Conservation (phyloP, 2,888 invertebrate species). For the Synanthedon andrenaeformis region DNA sequence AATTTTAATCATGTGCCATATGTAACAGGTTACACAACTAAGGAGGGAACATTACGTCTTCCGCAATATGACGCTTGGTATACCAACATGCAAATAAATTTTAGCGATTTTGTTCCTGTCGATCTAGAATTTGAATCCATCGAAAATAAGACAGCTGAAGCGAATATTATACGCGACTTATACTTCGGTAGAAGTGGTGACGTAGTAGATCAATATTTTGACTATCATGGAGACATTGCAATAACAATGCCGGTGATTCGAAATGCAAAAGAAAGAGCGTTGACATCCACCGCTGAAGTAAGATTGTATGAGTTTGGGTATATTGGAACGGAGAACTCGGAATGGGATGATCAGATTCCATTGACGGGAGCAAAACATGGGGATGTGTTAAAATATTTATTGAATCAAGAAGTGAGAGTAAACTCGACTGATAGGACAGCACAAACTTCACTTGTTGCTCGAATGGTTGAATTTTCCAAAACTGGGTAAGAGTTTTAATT, state of each 20-base stretch:
- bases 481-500: conserved; percentile 31
- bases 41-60: conserved; percentile 49
- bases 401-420: conserved; percentile 31
- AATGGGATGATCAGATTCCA: conserved; percentile 38
- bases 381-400: conserved; percentile 41
- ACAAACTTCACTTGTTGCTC: conserved; percentile 21
- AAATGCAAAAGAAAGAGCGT: conserved; percentile 36
- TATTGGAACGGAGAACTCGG: conserved; percentile 33
- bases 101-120: conserved; percentile 41
- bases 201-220: conserved; percentile 43
- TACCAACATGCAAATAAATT: conserved; percentile 38
- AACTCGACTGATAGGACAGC: conserved; percentile 18
- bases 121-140: conserved; percentile 29
- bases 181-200: conserved; percentile 40
- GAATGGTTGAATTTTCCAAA: conserved; percentile 33
- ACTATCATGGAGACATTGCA: conserved; percentile 47
- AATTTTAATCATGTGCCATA: conserved; percentile 45
- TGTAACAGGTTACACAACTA: conserved; percentile 39
- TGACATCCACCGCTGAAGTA: conserved; percentile 29
- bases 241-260: conserved; percentile 37
- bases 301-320: conserved; percentile 43
- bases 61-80: conserved; percentile 30
- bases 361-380: conserved; percentile 46
- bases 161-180: conserved; percentile 26
- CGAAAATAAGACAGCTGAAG: conserved; percentile 12